Evolutionary conservation across 1,140 invertebrate genomes (phyloP), one percentile per base, ranked within the genome.

Genomic region (Hyles vespertilio): DNA sequence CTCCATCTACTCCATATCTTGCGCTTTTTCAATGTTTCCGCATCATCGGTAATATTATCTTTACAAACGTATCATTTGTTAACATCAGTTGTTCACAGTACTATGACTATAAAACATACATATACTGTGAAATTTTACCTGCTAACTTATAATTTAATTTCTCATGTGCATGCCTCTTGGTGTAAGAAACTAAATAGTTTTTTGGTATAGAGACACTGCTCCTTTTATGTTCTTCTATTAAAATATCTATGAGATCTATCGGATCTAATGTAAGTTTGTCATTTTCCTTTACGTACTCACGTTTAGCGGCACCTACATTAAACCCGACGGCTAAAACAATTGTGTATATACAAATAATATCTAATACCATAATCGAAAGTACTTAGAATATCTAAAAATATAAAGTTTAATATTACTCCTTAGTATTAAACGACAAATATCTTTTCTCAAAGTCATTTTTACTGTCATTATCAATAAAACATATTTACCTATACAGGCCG

Each of bases 1-100:
- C 84, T 76, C 84, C 84, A 87, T n/a, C 79, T 70, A 54, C 84
- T 87, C 84, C 84, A 87, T 4, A 85, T 58, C 56, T 84, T 87
- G 12, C 82, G 75, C 6, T 46, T 44, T n/a, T 66, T 72, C 49
- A 73, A 46, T 10, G 56, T 57, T 40, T 66, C 68, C 5, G 59
- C 65, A 43, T 75, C 70, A 32, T 67, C 61, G 5, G 47, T 48
- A 49, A 50, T 40, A 12, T 56, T 47, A 32, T 58, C 64, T 67
- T 55, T 44, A 51, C 22, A 22, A 22, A 22, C 22, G 2, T 22
- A 22, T 2, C 22, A 48, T 11, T n/a, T 48, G n/a, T 48, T n/a
- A 11, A 11, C 3, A 48, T n/a, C 46, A 48, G 3, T 11, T 22
- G 22, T 22, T 22, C 22, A 22, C 22, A 22, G 22, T 22, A 22